Base-by-base conservation (phyloP, 2,797 vertebrate genomes). In the Crocidura indochinensis region DNA sequence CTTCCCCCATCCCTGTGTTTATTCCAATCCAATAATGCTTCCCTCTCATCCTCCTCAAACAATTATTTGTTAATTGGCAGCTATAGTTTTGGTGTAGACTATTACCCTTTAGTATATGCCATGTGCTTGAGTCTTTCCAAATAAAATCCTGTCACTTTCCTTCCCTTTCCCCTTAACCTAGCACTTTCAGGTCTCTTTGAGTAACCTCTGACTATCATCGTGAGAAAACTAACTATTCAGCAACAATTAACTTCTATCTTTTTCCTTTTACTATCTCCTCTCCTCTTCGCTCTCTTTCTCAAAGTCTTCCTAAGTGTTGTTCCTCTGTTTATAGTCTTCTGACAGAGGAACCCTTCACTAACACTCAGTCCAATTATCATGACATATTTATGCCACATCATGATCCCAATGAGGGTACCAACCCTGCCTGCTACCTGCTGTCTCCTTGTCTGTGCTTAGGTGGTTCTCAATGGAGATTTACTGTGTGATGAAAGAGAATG, bases 271-370 rank as follows among this genome's bases (percentile, higher is more conserved):
- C 6, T 56, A 19, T 29, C 44, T 69, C 19, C 38, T n/a, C 29
- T 38, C 1, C 14, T 27, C 2, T 14, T 20, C 20, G 8, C 67
- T 26, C 2, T 31, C 2, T 22, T 22, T 31, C 38, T 65, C 27
- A 7, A 0, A 51, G 65, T 24, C 47, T 51, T 62, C 53, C 0
- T 1, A 1, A 0, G 56, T 6, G 24, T 26, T 31, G 27, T 9
- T 51, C 12, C 78, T 77, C n/a, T 0, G 22, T 29, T 26, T 65
- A 56, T 29, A 31, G n/a, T 44, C 56, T 51, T 65, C 64, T 44
- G 19, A 47, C 44, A 67, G 26, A 84, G 46, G 46, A 5, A 49
- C 44, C n/a, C 27, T 86, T 72, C 44, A 19, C 69, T 27, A 65
- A 27, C 26, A 27, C 62, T 65, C 62, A 27, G 24, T 60, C 20